Evolutionary conservation across 2,113 vertebrate genomes (phyloP), one percentile per base, ranked within the genome.

Genomic region (Pelobates fuscus): DNA sequence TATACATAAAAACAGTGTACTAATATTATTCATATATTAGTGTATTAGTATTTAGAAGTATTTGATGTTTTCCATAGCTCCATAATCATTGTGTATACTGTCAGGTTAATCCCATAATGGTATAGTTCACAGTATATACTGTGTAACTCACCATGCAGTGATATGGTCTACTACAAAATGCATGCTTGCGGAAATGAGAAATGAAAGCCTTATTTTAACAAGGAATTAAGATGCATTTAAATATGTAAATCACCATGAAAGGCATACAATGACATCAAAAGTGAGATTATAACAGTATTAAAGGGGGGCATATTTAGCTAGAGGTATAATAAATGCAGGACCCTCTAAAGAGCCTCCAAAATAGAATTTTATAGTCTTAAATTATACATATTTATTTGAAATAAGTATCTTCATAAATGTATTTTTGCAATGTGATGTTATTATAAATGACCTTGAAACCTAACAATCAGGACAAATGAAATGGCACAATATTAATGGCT

Each of bases 371-470:
- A 27, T 15, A 14, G 32, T 14, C 32, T 64, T 64, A 18, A 49
- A 49, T 21, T 14, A 29, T 10, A n/a, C 32, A n/a, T 15, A 24
- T 77, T 23, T 68, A 49, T 62, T 59, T 67, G n/a, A 14, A 17
- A 60, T 59, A 41, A 29, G 25, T 25, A 70, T 37, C 3, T 43
- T 17, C 20, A 52, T 15, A 27, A 37, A 52, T 49, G 46, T 23
- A 8, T 29, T 44, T 61, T 32, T 76, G 26, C 64, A 68, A 27
- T 49, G 21, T 26, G 25, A 59, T 58, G 44, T 59, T 27, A 58
- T 59, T 60, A 58, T 61, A 54, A 43, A 68, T 60, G 73, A 77
- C 73, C 73, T 77, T 77, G 65, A 77, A 44, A 77, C 12, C 67
- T 59, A 46, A 44, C 18, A 59, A 29, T 52, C 27, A 76, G 65